Conservation (phyloP, 2,888 invertebrate genomes). For the Saturnia pavonia region DNA sequence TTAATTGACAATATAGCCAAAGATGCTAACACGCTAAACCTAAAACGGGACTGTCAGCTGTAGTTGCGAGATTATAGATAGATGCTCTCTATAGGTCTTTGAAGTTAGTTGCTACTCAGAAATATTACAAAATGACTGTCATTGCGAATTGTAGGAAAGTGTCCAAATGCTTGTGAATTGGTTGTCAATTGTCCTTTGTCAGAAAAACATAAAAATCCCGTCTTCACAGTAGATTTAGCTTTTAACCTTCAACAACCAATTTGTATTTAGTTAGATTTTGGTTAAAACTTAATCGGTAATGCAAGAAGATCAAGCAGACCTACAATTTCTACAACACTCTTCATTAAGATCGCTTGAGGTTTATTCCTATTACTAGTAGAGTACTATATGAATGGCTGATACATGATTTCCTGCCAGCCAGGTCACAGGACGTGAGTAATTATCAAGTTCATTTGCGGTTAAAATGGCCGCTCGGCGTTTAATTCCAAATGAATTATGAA, state of each 20-base stretch:
- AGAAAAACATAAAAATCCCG: background rate
- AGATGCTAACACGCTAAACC: too few relatives aligned
- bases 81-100: too few relatives aligned
- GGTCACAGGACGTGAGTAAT: slow-evolving; percentile 4
- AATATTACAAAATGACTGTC: too few relatives aligned
- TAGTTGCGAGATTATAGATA: too few relatives aligned
- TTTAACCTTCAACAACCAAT: background rate
- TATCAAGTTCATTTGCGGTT: slow-evolving; percentile 9
- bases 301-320: too few relatives aligned
- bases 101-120: too few relatives aligned
- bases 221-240: background rate
- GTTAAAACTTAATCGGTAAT: background rate
- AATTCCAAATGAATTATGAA: slow-evolving; percentile 75
- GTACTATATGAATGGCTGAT: background rate
- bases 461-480: slow-evolving; percentile 32
- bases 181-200: too few relatives aligned
- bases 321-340: background rate
- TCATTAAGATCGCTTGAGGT: background rate
- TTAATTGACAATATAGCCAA: too few relatives aligned
- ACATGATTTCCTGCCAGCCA: background rate
- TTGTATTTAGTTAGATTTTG: background rate
- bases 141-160: too few relatives aligned
- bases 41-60: too few relatives aligned
- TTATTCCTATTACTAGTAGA: background rate
- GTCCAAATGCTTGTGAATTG: too few relatives aligned